Base-by-base conservation (phyloP, 1,140 invertebrate genomes). In the Psix sp. region DNA sequence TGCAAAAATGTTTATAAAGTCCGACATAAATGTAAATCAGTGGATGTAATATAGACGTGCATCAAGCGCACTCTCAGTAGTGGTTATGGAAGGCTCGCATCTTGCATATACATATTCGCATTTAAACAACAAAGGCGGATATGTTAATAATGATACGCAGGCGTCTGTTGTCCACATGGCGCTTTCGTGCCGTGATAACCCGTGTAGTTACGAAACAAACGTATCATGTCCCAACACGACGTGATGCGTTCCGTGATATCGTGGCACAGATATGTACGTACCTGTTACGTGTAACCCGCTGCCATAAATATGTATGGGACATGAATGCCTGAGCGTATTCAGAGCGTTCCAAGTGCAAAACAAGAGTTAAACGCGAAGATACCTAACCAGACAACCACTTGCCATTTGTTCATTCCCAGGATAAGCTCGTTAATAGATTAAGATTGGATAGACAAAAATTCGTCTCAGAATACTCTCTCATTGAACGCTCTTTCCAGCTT, bases 281-380 rank as follows among this genome's bases (percentile, higher is more conserved):
- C 51, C 56, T 71, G 73, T 72, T 60, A 70, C 67, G 63, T 74
- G 65, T 52, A 76, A 70, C 67, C 48, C 42, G 57, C 39, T 45
- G 54, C 59, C 71, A 84, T 85, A 84, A 85, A 85, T 85, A 85
- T 85, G 82, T 85, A 85, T 85, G 78, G 82, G 70, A 80, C 83
- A 85, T 85, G 82, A 85, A 85, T 85, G 80, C 81, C 59, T 78
- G 77, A 85, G 82, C 73, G 76, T 74, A 71, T 60, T 67, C 59
- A 56, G 63, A 33, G 52, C 43, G 49, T 59, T 49, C 56, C 54
- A 60, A 73, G 52, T 33, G 31, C 46, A 43, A 51, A 48, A 40
- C 59, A 52, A 51, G 38, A 43, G 39, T 38, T 13, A 14, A 33
- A 48, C 29, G 57, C 29, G 46, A 39, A 62, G 43, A 60, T 49